Base-by-base conservation (phyloP, 1,140 invertebrate genomes). In the Battus philenor region DNA sequence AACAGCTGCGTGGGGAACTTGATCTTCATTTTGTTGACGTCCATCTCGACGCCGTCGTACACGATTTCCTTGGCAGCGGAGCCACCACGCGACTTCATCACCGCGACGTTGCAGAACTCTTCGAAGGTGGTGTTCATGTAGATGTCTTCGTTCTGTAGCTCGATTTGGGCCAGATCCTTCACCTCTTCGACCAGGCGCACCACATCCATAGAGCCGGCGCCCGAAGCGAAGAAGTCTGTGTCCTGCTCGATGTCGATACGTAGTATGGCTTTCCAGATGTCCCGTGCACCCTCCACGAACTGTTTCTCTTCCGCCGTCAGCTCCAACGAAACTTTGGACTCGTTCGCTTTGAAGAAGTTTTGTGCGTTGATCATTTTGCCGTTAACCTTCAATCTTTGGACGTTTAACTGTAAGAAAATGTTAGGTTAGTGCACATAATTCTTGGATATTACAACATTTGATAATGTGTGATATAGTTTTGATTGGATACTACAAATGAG, bases 161-260 rank as follows among this genome's bases (percentile, higher is more conserved):
- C 89, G 6, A 97, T 81, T 90, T 90, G 1, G 10, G 94, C 89
- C 47, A 93, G 88, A 43, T 97, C 93, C 78, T 96, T 97, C 0
- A 98, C 88, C 86, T 98, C 96, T 86, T 98, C 97, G 0, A 99
- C 91, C 17, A 98, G 77, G 61, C 96, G 90, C 0, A 97, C 95
- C 4, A 99, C 96, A 76, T 99, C 97, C 96, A 99, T 98, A 5
- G 96, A 98, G 0, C 95, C 94, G 11, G 94, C 97, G 13, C 97
- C 97, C 24, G 89, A 91, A 6, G 91, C 91, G 78, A 99, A 98
- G 77, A 99, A 98, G 73, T 99, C 96, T 0, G 95, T 96, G 0
- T 91, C 89, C 1, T 93, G 88, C 1, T 92, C 90, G 2, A 98
- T 89, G 0, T 93, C 90, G 1, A 90, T 86, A 53, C 92, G 93